A percentile compares a stretch with the other conserved stretches of the same genome.
These are phyloP conservation scores for Parus major DNA, from an alignment of 2,113 vertebrate genomes.

Conservation along the genomic window DNA sequence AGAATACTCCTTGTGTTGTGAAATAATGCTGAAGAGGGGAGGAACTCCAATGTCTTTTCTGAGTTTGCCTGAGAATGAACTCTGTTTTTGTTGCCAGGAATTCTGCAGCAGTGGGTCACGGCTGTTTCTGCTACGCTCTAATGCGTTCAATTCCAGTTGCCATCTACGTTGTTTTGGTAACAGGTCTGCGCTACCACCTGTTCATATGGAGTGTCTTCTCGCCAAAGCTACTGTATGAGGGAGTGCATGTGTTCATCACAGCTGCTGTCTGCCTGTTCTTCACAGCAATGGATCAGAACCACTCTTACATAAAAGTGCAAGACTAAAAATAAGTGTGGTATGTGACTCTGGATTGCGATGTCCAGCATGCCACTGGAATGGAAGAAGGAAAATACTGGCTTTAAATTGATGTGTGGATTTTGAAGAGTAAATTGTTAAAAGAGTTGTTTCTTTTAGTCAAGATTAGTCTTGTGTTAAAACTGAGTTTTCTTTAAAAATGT, in stretches of 20 bases:
- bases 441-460: not conserved
- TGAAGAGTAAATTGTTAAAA: not conserved
- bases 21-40: not conserved
- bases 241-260: conserved; percentile 86
- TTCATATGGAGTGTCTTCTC: conserved; percentile 99
- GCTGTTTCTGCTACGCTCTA: conserved; percentile 90
- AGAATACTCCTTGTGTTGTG: not conserved
- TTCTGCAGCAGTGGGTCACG: conserved; percentile 79
- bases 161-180: conserved; percentile 86
- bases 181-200: conserved; percentile 90
- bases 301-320: not conserved
- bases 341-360: not conserved
- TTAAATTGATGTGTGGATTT: not conserved
- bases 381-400: not conserved
- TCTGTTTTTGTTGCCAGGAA: conserved; percentile 70
- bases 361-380: not conserved
- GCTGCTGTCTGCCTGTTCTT: conserved; percentile 84
- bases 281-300: conserved; percentile 84
- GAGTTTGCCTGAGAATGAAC: not conserved
- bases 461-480: not conserved
- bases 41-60: not conserved
- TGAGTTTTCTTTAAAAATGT: not conserved
- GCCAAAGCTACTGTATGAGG: conserved; percentile 94
- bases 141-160: conserved; percentile 83
- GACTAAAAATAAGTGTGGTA: not conserved